Evolutionary conservation across 1,140 invertebrate species (phyloP), one percentile per base, ranked within the genome.

Genomic region (Zaprionus davidi): DNA sequence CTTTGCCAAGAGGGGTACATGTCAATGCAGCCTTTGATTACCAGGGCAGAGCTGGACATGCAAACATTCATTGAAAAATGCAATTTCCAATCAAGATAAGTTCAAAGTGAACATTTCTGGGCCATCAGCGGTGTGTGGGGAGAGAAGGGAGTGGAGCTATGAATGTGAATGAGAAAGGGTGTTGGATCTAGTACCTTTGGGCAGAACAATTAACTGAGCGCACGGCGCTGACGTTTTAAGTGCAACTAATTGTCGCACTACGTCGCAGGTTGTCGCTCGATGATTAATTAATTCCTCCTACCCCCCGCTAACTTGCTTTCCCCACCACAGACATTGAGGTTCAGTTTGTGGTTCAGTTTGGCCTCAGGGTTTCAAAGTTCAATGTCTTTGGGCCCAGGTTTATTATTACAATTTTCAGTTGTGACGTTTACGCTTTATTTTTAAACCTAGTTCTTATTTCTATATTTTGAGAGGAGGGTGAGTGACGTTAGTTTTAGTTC

Each of bases 31-130:
- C 66, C 73, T 77, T 80, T 84, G 82, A 84, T 84, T 84, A 74
- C 69, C 31, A 49, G 41, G 38, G 38, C 28, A 20, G 38, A 65
- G 64, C 60, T 81, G 70, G 57, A 81, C 82, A 76, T 72, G 81
- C 70, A 77, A 72, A 59, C 71, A 76, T 69, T 60, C 76, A 62
- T 71, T 68, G 81, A 69, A 78, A 78, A 85, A 81, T 84, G 71
- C 78, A 78, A 72, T 75, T 84, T 80, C 76, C 78, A 81, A 80
- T 84, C 70, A 83, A 80, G 82, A 84, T 84, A 80, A 84, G 81
- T 84, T 84, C 81, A 84, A 84, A 84, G 84, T 80, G 81, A 78
- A 84, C 77, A 70, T 80, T 84, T 80, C 65, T 24, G 26, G 55
- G 24, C 7, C 20, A 55, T 11, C 15, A 28, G 24, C 70, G 71